Evolutionary conservation across 2,797 vertebrate species (phyloP), one percentile per base, ranked within the genome.

Genomic region (Telmatherina bonti): DNA sequence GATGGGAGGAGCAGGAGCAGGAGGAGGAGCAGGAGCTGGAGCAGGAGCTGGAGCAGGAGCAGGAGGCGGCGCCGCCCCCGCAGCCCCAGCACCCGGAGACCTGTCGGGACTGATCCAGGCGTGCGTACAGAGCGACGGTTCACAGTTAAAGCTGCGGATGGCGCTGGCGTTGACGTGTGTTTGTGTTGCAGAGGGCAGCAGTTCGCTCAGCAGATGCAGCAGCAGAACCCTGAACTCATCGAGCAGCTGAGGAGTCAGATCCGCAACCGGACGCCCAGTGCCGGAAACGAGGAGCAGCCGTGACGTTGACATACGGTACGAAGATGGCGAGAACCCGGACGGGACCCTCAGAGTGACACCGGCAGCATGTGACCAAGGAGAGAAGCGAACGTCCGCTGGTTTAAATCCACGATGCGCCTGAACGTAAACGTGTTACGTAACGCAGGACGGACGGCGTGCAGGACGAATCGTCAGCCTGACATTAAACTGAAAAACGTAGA

Each of bases 201-300:
- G 87, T 98, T 99, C 0, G 97, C 98, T 1, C 97, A 99, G 91
- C 97, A 98, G 93, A 98, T 99, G 96, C 97, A 98, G 88, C 96
- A 98, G 91, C 96, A 98, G 90, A 99, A 99, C 55, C 97, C 98
- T 0, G 98, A 99, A 85, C 91, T 99, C 22, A 98, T 99, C 41
- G 97, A 99, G 79, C 96, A 98, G 92, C 91, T 99, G 61, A 93
- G 98, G 38, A 99, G 95, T 90, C 97, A 99, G 79, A 97, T 98
- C 16, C 94, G 97, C 66, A 99, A 97, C 90, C 94, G 97, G 71
- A 93, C 96, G 30, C 97, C 98, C 30, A 99, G 97, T 27, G 92
- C 97, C 64, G 96, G 97, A 76, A 96, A 96, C 0, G 98, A 99
- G 1, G 98, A 99, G 29, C 96, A 96, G 90, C 96, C 91, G 5